These are phyloP conservation scores for Maniola jurtina DNA, from an alignment of 1,140 invertebrate genomes.

Conservation along the genomic window DNA sequence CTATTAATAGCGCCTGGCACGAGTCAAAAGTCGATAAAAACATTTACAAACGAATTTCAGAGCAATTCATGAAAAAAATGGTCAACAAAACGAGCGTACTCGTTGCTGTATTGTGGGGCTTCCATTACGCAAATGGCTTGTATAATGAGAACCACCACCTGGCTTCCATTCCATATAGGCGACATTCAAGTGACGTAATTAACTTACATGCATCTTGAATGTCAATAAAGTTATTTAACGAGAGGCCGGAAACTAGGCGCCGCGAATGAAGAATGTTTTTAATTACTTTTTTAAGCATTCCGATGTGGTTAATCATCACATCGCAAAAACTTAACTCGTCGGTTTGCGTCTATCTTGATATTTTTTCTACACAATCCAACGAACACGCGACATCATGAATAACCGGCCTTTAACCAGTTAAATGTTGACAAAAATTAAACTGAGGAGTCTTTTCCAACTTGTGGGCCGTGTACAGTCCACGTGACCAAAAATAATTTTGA, in stretches of 20 bases:
- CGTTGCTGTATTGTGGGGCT: constrained; percentile 21
- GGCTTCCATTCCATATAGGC: constrained; percentile 47
- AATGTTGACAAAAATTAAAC: background rate
- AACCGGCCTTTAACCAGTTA: constrained; percentile 3
- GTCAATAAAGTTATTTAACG: constrained; percentile 39
- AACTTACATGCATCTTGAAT: constrained; percentile 39
- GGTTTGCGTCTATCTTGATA: constrained; percentile 1
- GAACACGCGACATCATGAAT: constrained; percentile 6
- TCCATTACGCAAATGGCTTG: constrained; percentile 39
- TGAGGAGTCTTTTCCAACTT: background rate
- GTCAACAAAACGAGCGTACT: background rate
- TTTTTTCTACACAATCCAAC: constrained; percentile 6
- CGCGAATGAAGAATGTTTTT: constrained; percentile 26
- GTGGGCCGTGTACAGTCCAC: background rate
- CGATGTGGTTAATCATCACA: constrained; percentile 15
- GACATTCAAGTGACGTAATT: constrained; percentile 41
- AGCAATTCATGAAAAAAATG: constrained; percentile 2
- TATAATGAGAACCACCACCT: constrained; percentile 39
- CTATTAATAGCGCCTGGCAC: background rate
- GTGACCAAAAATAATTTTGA: too few species aligned
- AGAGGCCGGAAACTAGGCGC: constrained; percentile 30
- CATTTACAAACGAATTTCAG: background rate
- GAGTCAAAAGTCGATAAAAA: background rate
- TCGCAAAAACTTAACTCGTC: constrained; percentile 20
- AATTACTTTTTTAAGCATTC: constrained; percentile 25